These are phyloP conservation scores for Drosophila ustulata DNA, from an alignment of 2,888 invertebrate genomes.

Conservation along the genomic window DNA sequence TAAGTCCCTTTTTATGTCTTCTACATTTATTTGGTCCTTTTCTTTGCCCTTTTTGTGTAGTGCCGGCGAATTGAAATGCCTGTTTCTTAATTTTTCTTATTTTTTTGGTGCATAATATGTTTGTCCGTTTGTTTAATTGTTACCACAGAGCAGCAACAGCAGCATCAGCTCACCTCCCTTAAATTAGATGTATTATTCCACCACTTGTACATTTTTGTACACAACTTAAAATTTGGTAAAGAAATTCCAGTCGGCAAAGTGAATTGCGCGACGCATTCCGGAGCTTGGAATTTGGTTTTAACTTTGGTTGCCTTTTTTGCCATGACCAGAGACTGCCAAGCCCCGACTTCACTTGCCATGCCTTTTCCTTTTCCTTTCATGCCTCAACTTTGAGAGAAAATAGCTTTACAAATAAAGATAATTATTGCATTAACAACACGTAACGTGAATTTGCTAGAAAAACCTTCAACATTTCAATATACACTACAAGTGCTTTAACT, in stretches of 20 bases:
- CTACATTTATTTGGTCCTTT: background rate
- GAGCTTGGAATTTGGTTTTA: constrained; percentile 52
- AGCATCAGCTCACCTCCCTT: constrained; percentile 6
- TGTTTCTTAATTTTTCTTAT: constrained; percentile 1
- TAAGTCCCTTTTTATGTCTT: background rate
- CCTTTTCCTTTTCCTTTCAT: constrained; percentile 43
- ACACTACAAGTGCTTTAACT: background rate
- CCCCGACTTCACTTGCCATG: background rate
- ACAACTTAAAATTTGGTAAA: constrained; percentile 57
- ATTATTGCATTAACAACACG: constrained; percentile 53
- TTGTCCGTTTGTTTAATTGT: constrained; percentile 32
- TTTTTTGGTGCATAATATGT: constrained; percentile 3
- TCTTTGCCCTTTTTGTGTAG: background rate
- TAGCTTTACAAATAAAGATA: constrained; percentile 60
- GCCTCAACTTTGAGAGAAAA: constrained; percentile 27
- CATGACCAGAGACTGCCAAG: background rate
- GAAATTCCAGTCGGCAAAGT: constrained; percentile 62
- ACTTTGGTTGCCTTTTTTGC: constrained; percentile 46
- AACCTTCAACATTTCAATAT: constrained; percentile 4
- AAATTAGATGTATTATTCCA: constrained; percentile 52
- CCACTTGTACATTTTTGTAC: constrained; percentile 48
- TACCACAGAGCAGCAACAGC: constrained; percentile 7
- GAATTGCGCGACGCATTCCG: constrained; percentile 67
- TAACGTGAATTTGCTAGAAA: constrained; percentile 7
- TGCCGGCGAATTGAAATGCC: background rate